Evolutionary conservation across 1,140 invertebrate genomes (phyloP), one percentile per base, ranked within the genome.

Genomic region (Ips nitidus): DNA sequence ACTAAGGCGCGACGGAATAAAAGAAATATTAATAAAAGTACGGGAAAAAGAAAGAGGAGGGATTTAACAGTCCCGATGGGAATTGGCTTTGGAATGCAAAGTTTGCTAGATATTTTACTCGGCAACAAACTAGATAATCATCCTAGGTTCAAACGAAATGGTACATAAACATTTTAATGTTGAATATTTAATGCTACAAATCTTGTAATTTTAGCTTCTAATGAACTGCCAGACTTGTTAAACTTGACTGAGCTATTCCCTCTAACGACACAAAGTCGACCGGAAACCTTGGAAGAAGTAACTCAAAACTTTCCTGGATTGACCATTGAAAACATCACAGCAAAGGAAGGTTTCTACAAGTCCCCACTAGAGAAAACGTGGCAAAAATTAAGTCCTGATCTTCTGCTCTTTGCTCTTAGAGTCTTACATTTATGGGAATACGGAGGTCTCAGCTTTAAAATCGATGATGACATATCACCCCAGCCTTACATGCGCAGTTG

Each of bases 391-490:
- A 76, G 71, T 42, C 40, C 65, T 1, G 55, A 74, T n/a, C 71
- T 72, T 37, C 57, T 50, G 53, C 58, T 74, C 42, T 79, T 79
- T 52, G 75, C 75, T 8, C 45, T 75, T 5, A 66, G 78, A 53
- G 73, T 77, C 38, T 59, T 77, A 7, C 65, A 76, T 56, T 39
- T 78, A 6, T 79, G 78, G 78, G 71, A 79, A 61, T 72, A 71
- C 58, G 78, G 74, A 39, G 78, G 78, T 5, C 52, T 79, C 0
- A 77, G 70, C 50, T 78, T 77, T 53, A 73, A 76, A 52, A 45
- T 79, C 2, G 66, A 73, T 40, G 37, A 38, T 7, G 22, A 22
- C 22, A 22, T 22, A 22, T 22, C 22, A 22, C 0, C 22, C 22
- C 22, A 22, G 22, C 22, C 22, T 22, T 22, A 22, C 22, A 22